These are phyloP conservation scores for Daboia siamensis DNA, from an alignment of 2,113 vertebrate species.

Conservation along the genomic window DNA sequence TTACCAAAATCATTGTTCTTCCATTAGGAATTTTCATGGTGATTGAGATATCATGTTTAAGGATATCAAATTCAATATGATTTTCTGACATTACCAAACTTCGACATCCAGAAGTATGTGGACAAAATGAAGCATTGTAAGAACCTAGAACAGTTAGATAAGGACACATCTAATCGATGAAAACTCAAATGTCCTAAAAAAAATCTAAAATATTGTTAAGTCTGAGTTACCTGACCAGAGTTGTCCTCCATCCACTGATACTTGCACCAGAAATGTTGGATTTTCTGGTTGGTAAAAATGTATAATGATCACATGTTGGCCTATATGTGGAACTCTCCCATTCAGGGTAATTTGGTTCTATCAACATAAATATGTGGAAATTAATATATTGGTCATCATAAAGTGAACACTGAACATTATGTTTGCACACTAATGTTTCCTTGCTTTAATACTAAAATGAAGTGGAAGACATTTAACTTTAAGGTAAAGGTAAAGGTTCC, in stretches of 20 bases:
- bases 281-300: constrained; percentile 83
- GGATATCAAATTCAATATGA: constrained; percentile 76
- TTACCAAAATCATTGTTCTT: constrained; percentile 81
- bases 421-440: not conserved
- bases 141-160: constrained; percentile 66
- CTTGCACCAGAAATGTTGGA: constrained; percentile 73
- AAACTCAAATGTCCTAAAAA: not conserved
- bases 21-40: constrained; percentile 76
- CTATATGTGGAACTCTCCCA: constrained; percentile 68
- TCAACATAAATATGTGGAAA: constrained; percentile 29
- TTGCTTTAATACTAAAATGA: not conserved
- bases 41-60: constrained; percentile 67
- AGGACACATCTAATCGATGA: not conserved
- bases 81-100: constrained; percentile 74
- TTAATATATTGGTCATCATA: constrained; percentile 5
- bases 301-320: constrained; percentile 76
- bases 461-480: not conserved
- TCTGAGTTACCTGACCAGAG: constrained; percentile 76
- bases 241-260: constrained; percentile 69
- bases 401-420: not conserved
- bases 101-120: constrained; percentile 82
- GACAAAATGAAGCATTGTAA: constrained; percentile 85
- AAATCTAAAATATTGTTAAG: not conserved
- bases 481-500: too few relatives aligned
- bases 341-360: constrained; percentile 81